Conservation (phyloP, 2,797 vertebrate species). For the Semaprochilodus insignis region DNA sequence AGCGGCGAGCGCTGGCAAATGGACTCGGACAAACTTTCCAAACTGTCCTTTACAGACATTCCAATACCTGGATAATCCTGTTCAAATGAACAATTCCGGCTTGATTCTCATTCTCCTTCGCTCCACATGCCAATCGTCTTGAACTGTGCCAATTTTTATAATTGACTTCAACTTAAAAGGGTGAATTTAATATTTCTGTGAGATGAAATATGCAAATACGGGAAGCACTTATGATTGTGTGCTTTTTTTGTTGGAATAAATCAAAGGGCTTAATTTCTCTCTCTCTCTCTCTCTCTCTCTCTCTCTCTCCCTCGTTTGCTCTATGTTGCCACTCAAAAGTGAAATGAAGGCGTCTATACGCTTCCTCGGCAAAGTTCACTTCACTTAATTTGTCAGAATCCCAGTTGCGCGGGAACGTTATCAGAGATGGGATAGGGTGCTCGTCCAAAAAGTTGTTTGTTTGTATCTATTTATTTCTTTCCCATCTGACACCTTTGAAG, state of each 20-base stretch:
- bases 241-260: conserved; percentile 51
- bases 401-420: not conserved
- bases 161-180: conserved; percentile 58
- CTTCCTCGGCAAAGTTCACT: not conserved
- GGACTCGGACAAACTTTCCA: conserved; percentile 1
- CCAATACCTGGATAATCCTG: conserved; percentile 47
- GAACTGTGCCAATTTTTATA: conserved; percentile 54
- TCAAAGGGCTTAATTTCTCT: conserved; percentile 50
- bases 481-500: conserved; percentile 2
- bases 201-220: conserved; percentile 60
- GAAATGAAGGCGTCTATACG: conserved; percentile 57
- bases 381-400: conserved; percentile 7
- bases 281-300: conserved; percentile 6
- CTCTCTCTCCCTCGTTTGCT: not conserved
- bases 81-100: conserved; percentile 45
- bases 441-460: conserved; percentile 12
- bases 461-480: conserved; percentile 4
- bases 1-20: not conserved
- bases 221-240: conserved; percentile 51
- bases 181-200: conserved; percentile 56
- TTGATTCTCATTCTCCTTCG: conserved; percentile 23
- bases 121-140: conserved; percentile 32
- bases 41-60: conserved; percentile 31
- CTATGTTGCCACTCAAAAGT: conserved; percentile 46
- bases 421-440: not conserved